Conservation (phyloP, 2,888 invertebrate species). For the Amphipoea lucens region DNA sequence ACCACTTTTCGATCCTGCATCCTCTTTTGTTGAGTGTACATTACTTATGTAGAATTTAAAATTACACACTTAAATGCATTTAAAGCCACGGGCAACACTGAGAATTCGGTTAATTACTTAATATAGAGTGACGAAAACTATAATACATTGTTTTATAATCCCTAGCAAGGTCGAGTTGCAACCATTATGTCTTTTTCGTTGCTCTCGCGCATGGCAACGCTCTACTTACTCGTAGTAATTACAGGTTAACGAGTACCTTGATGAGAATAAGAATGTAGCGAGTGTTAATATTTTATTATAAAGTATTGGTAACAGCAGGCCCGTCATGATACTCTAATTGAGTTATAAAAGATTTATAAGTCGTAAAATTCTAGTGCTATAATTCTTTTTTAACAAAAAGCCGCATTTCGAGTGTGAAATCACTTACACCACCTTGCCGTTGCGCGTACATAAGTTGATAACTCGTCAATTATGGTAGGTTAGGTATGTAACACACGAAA, state of each 20-base stretch:
- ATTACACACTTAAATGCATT: constrained; percentile 27
- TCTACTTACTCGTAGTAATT: constrained; percentile 77
- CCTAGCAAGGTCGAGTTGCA: constrained; percentile 71
- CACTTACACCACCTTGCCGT: constrained; percentile 18
- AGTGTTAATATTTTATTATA: constrained; percentile 67
- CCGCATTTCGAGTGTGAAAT: constrained; percentile 35
- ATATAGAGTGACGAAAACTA: constrained; percentile 60
- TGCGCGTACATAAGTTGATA: constrained; percentile 26
- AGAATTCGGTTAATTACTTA: constrained; percentile 55
- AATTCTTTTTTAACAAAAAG: constrained; percentile 23
- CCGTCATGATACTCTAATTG: constrained; percentile 15
- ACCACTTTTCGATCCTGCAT: no score
- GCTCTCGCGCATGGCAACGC: constrained; percentile 74
- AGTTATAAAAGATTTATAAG: constrained; percentile 25
- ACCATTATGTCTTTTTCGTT: constrained; percentile 74
- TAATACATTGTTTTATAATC: constrained; percentile 71
- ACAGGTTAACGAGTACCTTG: constrained; percentile 68
- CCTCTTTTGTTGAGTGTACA: no score
- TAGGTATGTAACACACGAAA: background rate
- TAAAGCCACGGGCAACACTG: constrained; percentile 21
- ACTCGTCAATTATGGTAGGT: constrained; percentile 16
- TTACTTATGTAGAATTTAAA: constrained; percentile 1
- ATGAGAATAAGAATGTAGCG: constrained; percentile 66
- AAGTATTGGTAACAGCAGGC: constrained; percentile 52
- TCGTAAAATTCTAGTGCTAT: constrained; percentile 33